Conservation (phyloP, 2,888 invertebrate genomes). For the Parthenolecanium corni region DNA sequence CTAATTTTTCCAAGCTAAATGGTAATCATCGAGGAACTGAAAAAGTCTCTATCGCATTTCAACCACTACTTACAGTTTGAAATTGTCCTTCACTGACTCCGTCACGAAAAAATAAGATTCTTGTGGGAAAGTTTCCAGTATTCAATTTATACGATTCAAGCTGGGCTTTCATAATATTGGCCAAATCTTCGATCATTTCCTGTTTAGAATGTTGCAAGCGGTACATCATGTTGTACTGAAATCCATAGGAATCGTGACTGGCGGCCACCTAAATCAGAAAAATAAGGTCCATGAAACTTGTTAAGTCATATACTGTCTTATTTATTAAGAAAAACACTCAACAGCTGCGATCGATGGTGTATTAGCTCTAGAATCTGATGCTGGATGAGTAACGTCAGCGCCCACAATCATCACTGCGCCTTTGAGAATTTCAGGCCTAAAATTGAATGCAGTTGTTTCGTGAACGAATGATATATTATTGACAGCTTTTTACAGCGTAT, state of each 20-base stretch:
- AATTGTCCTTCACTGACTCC: constrained; percentile 84
- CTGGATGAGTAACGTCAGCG: constrained; percentile 87
- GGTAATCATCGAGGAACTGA: too few relatives aligned
- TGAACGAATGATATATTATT: too few relatives aligned
- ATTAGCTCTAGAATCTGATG: constrained; percentile 51
- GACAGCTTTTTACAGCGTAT: too few relatives aligned
- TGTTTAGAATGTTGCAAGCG: constrained; percentile 60
- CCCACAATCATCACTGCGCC: constrained; percentile 55
- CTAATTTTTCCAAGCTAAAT: too few relatives aligned
- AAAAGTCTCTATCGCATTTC: too few relatives aligned
- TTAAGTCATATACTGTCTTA: too few relatives aligned
- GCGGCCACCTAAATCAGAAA: constrained; percentile 53
- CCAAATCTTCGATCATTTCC: constrained; percentile 65
- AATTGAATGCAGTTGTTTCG: too few relatives aligned
- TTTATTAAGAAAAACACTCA: too few relatives aligned
- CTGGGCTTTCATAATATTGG: constrained; percentile 47
- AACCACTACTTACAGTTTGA: constrained; percentile 45
- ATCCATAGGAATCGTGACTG: constrained; percentile 55
- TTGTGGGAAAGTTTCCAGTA: constrained; percentile 46
- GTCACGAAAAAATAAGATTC: constrained; percentile 63
- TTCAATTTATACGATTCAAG: too few relatives aligned
- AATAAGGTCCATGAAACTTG: too few relatives aligned
- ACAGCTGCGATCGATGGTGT: constrained; percentile 50
- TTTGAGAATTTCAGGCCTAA: constrained; percentile 30
- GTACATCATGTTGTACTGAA: constrained; percentile 61